phyloP scores from a whole-genome alignment of 2,888 invertebrate species.

The Drosophila silvestris region DNA sequence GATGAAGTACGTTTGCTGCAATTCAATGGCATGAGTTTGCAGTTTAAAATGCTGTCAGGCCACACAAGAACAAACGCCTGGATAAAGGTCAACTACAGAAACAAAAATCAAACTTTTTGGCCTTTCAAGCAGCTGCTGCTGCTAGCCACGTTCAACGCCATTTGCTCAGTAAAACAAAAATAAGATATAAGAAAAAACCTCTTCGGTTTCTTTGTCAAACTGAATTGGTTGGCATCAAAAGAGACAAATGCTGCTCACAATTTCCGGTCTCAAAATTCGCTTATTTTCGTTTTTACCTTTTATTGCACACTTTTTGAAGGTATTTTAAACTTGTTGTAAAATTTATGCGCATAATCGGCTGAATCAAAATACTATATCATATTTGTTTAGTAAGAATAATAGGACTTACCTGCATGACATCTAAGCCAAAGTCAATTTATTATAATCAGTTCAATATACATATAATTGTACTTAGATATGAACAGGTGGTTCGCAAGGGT shows the following conservation, averaged over 20 bases:
- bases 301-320: background rate
- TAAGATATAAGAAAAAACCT: background rate
- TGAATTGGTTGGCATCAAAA: constrained; percentile 73
- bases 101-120: constrained; percentile 29
- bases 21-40: constrained; percentile 29
- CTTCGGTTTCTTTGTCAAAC: constrained; percentile 37
- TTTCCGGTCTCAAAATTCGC: constrained; percentile 70
- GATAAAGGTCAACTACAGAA: constrained; percentile 36
- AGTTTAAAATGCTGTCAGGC: constrained; percentile 7
- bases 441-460: background rate
- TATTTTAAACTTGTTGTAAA: background rate
- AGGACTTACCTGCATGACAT: background rate
- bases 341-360: background rate
- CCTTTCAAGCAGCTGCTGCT: constrained; percentile 47
- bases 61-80: constrained; percentile 5
- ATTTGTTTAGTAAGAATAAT: background rate
- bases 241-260: constrained; percentile 67
- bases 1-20: constrained; percentile 32
- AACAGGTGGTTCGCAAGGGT: background rate
- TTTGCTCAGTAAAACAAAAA: constrained; percentile 21
- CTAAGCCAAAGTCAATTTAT: background rate
- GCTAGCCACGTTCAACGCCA: constrained; percentile 38
- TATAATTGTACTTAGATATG: background rate
- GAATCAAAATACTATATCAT: background rate
- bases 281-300: constrained; percentile 52